These are phyloP conservation scores for Forbesichthys agassizii DNA, from an alignment of 2,113 vertebrate species.

Conservation along the genomic window DNA sequence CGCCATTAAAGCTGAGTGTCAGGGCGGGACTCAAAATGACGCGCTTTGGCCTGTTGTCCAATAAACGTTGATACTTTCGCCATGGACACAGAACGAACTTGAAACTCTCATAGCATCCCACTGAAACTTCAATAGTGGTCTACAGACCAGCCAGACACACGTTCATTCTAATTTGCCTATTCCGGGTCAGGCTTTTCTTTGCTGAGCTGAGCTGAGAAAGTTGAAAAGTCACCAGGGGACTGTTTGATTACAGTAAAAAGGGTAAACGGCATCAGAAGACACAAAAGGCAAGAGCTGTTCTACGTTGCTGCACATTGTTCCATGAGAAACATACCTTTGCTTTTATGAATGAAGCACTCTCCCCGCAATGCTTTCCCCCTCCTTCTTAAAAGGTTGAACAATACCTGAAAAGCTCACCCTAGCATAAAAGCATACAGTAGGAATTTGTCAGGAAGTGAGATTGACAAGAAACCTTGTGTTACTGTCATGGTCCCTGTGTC, in stretches of 20 bases:
- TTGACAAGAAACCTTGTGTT: neutral
- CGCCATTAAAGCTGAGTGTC: too few species aligned
- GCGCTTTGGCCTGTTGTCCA: too few species aligned
- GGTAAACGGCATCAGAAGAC: slow-evolving; percentile 39
- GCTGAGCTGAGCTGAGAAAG: slow-evolving; percentile 6
- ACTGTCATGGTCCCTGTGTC: too few species aligned
- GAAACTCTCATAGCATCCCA: too few species aligned
- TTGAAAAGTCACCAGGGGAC: slow-evolving; percentile 40
- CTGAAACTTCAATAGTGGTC: too few species aligned
- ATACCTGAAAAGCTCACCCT: slow-evolving; percentile 70
- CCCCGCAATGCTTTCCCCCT: slow-evolving; percentile 49
- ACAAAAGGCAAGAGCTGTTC: slow-evolving; percentile 59
- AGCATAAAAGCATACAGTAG: slow-evolving; percentile 67
- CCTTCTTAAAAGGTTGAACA: slow-evolving; percentile 75
- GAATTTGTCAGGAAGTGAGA: slow-evolving; percentile 43
- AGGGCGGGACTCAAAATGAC: too few species aligned
- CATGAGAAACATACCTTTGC: slow-evolving; percentile 67
- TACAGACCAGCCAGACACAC: neutral
- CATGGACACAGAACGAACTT: too few species aligned
- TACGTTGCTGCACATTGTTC: slow-evolving; percentile 63
- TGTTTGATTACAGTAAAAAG: slow-evolving; percentile 42
- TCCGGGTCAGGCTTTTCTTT: slow-evolving; percentile 40
- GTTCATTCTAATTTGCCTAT: slow-evolving; percentile 49
- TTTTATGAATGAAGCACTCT: slow-evolving; percentile 51
- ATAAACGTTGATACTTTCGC: too few species aligned